phyloP scores from a whole-genome alignment of 2,797 vertebrate species.

The Trematomus bernacchii region DNA sequence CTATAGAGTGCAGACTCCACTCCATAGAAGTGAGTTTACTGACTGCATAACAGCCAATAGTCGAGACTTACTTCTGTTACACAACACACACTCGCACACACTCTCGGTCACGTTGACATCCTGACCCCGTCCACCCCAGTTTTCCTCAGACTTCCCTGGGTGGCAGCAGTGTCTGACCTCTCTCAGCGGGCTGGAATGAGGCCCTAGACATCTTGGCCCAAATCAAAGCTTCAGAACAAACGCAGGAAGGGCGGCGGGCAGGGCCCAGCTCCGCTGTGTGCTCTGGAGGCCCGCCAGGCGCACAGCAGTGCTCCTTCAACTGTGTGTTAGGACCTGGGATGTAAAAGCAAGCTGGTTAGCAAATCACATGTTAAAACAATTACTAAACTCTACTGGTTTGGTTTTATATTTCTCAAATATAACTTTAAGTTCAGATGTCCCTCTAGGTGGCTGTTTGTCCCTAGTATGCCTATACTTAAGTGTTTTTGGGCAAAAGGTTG shows the following conservation, averaged over 20 bases:
- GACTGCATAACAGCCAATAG: slow-evolving; percentile 53
- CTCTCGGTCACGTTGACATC: slow-evolving; percentile 49
- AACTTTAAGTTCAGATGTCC: background rate
- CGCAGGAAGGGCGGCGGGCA: slow-evolving; percentile 86
- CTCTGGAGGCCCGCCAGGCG: slow-evolving; percentile 82
- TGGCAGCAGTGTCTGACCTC: slow-evolving; percentile 79
- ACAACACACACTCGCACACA: slow-evolving; percentile 11
- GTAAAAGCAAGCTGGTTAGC: slow-evolving; percentile 51
- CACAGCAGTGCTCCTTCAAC: slow-evolving; percentile 70
- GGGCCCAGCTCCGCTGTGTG: slow-evolving; percentile 78
- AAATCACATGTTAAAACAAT: slow-evolving; percentile 34
- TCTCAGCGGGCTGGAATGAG: slow-evolving; percentile 79
- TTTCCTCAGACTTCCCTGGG: slow-evolving; percentile 69
- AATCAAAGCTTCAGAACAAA: slow-evolving; percentile 90
- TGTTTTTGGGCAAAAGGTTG: background rate
- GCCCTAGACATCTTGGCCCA: slow-evolving; percentile 86
- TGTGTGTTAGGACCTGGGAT: slow-evolving; percentile 52
- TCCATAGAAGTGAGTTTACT: slow-evolving; percentile 52
- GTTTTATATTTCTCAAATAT: slow-evolving; percentile 4
- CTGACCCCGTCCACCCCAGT: slow-evolving; percentile 66
- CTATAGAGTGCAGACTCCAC: slow-evolving; percentile 68
- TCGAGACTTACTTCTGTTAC: slow-evolving; percentile 43
- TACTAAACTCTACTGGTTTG: background rate
- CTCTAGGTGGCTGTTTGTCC: background rate
- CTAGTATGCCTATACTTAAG: background rate